These are phyloP conservation scores for Dermatophagoides farinae DNA, from an alignment of 1,140 invertebrate species.

Conservation along the genomic window DNA sequence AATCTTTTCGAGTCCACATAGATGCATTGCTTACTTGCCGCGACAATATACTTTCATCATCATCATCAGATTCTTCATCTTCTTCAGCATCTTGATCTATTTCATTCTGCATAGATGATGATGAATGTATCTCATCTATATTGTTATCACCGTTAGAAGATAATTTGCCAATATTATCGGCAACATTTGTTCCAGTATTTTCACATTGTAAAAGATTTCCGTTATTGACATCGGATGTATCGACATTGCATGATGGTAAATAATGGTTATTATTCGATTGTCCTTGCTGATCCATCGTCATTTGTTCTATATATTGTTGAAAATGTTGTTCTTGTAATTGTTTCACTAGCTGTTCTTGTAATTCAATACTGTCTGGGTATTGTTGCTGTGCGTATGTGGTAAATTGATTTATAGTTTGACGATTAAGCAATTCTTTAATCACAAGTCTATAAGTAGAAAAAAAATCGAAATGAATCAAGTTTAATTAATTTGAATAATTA, in stretches of 20 bases:
- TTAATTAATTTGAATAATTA: background rate
- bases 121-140: background rate
- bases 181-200: background rate
- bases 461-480: background rate
- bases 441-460: slow-evolving; percentile 36
- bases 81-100: slow-evolving; percentile 4
- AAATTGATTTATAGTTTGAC: slow-evolving; percentile 87
- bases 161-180: background rate
- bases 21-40: slow-evolving; percentile 36
- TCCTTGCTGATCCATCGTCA: slow-evolving; percentile 8
- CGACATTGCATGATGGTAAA: background rate
- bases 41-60: background rate
- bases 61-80: background rate
- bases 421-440: slow-evolving; percentile 86
- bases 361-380: slow-evolving; percentile 72
- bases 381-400: slow-evolving; percentile 84
- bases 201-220: background rate
- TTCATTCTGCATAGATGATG: background rate
- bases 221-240: background rate
- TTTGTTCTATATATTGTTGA: slow-evolving; percentile 76
- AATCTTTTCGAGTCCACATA: slow-evolving; percentile 82
- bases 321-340: slow-evolving; percentile 94
- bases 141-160: background rate
- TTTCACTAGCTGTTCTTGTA: slow-evolving; percentile 73
- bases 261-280: background rate